These are phyloP conservation scores for Bombus affinis DNA, from an alignment of 1,140 invertebrate species.

Conservation along the genomic window DNA sequence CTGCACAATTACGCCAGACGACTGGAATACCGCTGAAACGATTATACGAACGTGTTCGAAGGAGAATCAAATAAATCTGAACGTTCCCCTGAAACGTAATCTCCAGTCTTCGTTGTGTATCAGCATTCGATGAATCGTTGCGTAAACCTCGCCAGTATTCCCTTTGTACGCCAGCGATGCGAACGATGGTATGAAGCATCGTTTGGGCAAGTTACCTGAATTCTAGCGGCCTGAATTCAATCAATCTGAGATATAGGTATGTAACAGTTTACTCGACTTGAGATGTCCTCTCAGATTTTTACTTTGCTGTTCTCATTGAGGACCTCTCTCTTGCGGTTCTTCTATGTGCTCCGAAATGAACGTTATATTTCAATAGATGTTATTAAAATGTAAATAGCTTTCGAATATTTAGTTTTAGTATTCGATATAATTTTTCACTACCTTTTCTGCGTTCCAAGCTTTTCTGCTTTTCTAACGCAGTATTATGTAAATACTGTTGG, in stretches of 20 bases:
- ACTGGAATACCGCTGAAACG: neutral
- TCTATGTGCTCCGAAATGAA: too few relatives aligned
- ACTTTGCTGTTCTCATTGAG: neutral
- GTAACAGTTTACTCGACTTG: neutral
- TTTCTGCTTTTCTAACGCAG: too few relatives aligned
- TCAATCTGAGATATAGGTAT: neutral
- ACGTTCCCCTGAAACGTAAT: slow-evolving; percentile 1
- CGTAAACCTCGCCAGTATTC: neutral
- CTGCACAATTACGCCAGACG: slow-evolving; percentile 8
- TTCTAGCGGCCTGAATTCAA: neutral
- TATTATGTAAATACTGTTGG: too few relatives aligned
- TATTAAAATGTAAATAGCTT: too few relatives aligned
- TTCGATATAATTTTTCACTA: too few relatives aligned
- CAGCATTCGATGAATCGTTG: neutral
- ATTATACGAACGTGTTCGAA: neutral
- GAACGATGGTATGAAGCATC: neutral
- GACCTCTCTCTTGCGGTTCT: too few relatives aligned
- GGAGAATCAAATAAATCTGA: neutral
- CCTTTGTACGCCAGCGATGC: neutral
- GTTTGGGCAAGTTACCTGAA: neutral
- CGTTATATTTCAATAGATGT: too few relatives aligned
- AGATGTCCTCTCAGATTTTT: neutral
- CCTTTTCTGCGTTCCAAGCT: too few relatives aligned
- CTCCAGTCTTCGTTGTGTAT: neutral
- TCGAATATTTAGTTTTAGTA: too few relatives aligned